Percentiles rank a stretch among this genome's conserved stretches.
phyloP scores from a whole-genome alignment of 2,113 vertebrate species.

The Chamaetylas fuelleborni region DNA sequence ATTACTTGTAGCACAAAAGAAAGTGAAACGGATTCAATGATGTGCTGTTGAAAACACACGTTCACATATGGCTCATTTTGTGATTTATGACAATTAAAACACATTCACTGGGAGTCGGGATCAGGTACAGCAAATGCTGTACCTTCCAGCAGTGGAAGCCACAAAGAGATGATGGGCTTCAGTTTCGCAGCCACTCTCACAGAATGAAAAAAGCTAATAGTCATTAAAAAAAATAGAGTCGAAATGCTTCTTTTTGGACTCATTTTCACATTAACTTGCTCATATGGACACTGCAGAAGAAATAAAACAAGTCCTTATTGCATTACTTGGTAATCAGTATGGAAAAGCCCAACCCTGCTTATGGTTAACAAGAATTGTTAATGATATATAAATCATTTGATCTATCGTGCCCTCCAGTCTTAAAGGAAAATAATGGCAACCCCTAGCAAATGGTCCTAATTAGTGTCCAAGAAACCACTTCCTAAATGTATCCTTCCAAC shows the following conservation, averaged over 20 bases:
- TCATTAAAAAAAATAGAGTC: conserved; percentile 76
- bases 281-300: conserved; percentile 83
- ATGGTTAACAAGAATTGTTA: conserved; percentile 49
- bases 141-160: background rate
- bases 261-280: conserved; percentile 83
- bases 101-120: background rate
- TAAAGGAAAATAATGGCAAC: conserved; percentile 58
- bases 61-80: conserved; percentile 10
- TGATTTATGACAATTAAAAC: conserved; percentile 43
- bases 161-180: background rate
- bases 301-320: conserved; percentile 59
- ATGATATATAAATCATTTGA: conserved; percentile 62
- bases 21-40: background rate
- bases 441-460: conserved; percentile 68
- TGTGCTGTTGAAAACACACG: background rate
- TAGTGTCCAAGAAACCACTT: conserved; percentile 65
- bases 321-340: conserved; percentile 31
- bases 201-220: background rate
- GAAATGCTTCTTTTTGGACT: conserved; percentile 81
- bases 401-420: conserved; percentile 42
- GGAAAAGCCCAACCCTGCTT: conserved; percentile 15
- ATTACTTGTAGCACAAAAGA: background rate
- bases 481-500: conserved; percentile 54
- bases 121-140: background rate
- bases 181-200: background rate